A percentile compares a stretch with the other conserved stretches of the same genome.
phyloP scores from a whole-genome alignment of 2,113 vertebrate genomes.

The Stomatorhinus ivindoensis region DNA sequence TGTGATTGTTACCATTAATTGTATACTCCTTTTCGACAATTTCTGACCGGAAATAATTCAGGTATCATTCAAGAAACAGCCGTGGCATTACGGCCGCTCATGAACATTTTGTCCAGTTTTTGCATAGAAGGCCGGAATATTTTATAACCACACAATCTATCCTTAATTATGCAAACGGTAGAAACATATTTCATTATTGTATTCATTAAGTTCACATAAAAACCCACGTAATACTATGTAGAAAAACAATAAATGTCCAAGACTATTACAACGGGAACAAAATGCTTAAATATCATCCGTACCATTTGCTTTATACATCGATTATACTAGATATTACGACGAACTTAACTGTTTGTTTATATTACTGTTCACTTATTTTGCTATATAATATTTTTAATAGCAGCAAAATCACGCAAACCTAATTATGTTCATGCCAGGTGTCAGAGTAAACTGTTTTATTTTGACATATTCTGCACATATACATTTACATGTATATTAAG shows the following conservation, averaged over 20 bases:
- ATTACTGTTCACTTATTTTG: not conserved
- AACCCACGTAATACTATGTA: not conserved
- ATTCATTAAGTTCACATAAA: not conserved
- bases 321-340: not conserved
- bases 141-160: not conserved
- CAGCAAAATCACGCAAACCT: not conserved
- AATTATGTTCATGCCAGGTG: not conserved
- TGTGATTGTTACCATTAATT: not conserved
- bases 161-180: not conserved
- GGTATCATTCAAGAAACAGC: not conserved
- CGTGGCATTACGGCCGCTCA: not conserved
- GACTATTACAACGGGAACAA: not conserved
- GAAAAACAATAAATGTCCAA: not conserved
- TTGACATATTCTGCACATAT: not conserved
- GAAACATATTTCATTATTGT: not conserved
- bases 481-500: not conserved
- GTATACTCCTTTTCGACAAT: not conserved
- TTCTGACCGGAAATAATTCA: not conserved
- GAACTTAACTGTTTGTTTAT: not conserved
- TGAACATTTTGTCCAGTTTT: not conserved
- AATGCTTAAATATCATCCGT: not conserved
- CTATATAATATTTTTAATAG: not conserved
- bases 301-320: not conserved
- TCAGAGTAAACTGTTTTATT: constrained; percentile 1
- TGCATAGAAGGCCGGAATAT: not conserved